Evolutionary conservation across 2,888 invertebrate species (phyloP), one percentile per base, ranked within the genome.

Genomic region (Drepana falcataria): DNA sequence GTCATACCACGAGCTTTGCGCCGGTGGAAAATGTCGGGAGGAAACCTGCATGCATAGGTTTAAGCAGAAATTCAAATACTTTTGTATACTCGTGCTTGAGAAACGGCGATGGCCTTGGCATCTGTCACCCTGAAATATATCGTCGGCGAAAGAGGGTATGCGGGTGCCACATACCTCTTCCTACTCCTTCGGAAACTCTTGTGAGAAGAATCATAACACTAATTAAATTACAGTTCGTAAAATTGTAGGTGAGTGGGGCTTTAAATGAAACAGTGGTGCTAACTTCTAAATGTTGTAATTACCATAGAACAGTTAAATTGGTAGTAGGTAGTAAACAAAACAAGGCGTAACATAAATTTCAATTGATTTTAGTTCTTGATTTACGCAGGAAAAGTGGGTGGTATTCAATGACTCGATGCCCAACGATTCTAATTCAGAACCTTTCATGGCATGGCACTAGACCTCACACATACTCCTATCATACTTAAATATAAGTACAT

Each of bases 401-500:
- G 90, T 89, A 91, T 85, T 83, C 87, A 87, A 86, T 78, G 86
- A 88, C 85, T 86, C 78, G 73, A 90, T 89, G 90, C 89, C 90
- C 81, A 34, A 84, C 75, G 89, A 90, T 91, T 90, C 89, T 88
- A 88, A 82, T 81, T 79, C 83, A 89, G 91, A 90, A 90, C 89
- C 89, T 89, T 90, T 90, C 91, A 90, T 75, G 89, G 88, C 91
- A 90, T 91, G 91, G 90, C 91, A 91, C 90, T 85, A 87, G 90
- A 89, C 90, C 85, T 87, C 81, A 88, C 83, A 87, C 81, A 90
- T 83, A 83, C 88, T 85, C 87, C 91, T 91, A 87, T 86, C 91
- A 91, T 85, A 87, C 91, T 80, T 79, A 80, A 73, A 79, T 83
- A 81, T 81, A 84, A 79, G 78, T 75, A 75, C 70, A 73, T 68